Conservation (phyloP, 2,797 vertebrate species). For the Lemur catta region DNA sequence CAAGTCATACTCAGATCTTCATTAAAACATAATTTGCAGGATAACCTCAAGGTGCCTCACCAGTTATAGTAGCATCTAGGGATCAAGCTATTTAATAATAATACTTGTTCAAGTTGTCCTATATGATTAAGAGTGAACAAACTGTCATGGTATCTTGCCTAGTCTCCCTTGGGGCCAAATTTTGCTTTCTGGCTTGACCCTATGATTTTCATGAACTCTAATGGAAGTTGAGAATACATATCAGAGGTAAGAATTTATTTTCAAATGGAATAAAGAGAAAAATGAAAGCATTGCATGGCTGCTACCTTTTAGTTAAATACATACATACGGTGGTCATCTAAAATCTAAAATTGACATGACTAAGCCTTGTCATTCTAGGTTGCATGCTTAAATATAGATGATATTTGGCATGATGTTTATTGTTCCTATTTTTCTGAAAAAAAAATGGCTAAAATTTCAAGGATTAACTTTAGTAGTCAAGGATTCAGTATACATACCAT, state of each 20-base stretch:
- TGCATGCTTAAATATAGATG: neutral
- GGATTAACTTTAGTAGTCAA: neutral
- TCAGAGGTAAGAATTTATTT: slow-evolving; percentile 23
- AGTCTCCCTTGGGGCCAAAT: neutral
- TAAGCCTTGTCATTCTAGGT: neutral
- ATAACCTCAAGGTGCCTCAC: neutral
- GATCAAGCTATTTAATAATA: neutral
- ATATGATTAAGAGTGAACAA: neutral
- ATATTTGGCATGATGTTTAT: neutral
- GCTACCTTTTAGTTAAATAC: neutral
- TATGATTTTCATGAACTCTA: slow-evolving; percentile 14
- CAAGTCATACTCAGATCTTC: slow-evolving; percentile 37
- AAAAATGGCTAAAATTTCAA: slow-evolving; percentile 14
- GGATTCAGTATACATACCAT: neutral
- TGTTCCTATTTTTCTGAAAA: slow-evolving; percentile 23
- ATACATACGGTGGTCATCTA: neutral
- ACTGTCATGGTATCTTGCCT: neutral
- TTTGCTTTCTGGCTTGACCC: slow-evolving; percentile 14
- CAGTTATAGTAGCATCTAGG: neutral
- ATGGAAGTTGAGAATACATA: neutral
- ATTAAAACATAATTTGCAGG: slow-evolving; percentile 11
- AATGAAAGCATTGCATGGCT: neutral
- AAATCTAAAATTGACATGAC: slow-evolving; percentile 11
- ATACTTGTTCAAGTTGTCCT: neutral
- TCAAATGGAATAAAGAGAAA: slow-evolving; percentile 21